These are phyloP conservation scores for Anthopleura sola DNA, from an alignment of 64 coral and sea anemone species.

Conservation along the genomic window DNA sequence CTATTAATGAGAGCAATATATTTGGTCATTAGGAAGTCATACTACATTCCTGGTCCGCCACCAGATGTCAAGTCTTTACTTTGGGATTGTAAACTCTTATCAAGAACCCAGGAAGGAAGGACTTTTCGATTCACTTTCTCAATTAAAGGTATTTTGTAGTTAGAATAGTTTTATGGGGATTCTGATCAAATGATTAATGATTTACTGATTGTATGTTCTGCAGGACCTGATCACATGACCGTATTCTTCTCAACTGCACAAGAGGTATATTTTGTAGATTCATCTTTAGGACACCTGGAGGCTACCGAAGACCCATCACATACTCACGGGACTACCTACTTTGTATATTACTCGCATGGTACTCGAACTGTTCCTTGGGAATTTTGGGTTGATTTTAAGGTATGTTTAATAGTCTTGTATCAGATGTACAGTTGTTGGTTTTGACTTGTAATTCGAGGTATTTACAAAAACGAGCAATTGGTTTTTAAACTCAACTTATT, in stretches of 20 bases:
- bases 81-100: constrained; percentile 53
- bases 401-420: not conserved
- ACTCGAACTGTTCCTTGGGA: constrained; percentile 63
- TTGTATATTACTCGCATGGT: constrained; percentile 89
- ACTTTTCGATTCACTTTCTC: constrained; percentile 44
- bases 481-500: too few species aligned
- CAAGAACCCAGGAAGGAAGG: constrained; percentile 30
- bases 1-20: not conserved
- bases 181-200: not conserved
- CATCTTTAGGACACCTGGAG: constrained; percentile 63
- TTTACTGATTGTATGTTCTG: not conserved
- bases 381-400: constrained; percentile 70
- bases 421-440: too few species aligned
- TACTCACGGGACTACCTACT: constrained; percentile 49
- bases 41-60: constrained; percentile 66
- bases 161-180: not conserved
- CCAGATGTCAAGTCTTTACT: constrained; percentile 56
- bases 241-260: constrained; percentile 63
- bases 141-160: constrained; percentile 41
- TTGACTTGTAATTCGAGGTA: too few species aligned
- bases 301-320: constrained; percentile 36
- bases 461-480: too few species aligned
- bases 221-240: constrained; percentile 90
- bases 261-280: constrained; percentile 45
- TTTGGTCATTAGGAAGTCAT: constrained; percentile 49